phyloP scores from a whole-genome alignment of 1,140 invertebrate genomes.

The Leucophenga varia region DNA sequence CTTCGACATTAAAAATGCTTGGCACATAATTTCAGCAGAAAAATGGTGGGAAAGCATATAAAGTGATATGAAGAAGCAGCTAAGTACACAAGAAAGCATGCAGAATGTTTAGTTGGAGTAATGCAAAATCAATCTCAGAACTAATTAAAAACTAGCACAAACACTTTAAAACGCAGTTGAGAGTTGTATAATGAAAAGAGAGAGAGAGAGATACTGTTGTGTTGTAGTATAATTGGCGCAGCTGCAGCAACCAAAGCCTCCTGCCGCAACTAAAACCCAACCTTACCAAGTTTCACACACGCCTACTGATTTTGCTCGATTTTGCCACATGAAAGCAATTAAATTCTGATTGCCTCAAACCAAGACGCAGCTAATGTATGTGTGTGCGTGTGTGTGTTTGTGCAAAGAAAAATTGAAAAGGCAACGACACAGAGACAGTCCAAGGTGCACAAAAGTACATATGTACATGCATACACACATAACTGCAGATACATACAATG shows the following conservation, averaged over 20 bases:
- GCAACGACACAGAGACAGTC: background rate
- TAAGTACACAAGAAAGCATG: no score
- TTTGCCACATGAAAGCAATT: slow-evolving; percentile 35
- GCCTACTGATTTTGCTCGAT: slow-evolving; percentile 4
- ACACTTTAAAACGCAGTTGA: background rate
- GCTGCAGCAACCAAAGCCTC: background rate
- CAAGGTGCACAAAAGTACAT: background rate
- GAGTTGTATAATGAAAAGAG: background rate
- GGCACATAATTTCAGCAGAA: slow-evolving; percentile 42
- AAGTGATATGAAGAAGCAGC: no score
- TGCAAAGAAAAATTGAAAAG: slow-evolving; percentile 44
- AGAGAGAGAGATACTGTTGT: background rate
- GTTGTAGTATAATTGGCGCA: background rate
- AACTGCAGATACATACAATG: slow-evolving; percentile 31
- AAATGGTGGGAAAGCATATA: no score
- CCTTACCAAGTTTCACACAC: no score
- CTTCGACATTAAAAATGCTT: slow-evolving; percentile 4
- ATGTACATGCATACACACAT: slow-evolving; percentile 21
- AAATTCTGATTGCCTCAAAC: slow-evolving; percentile 41
- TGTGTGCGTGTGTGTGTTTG: slow-evolving; percentile 12
- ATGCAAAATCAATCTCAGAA: no score
- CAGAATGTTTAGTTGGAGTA: no score
- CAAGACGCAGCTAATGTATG: slow-evolving; percentile 4
- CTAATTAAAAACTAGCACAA: no score
- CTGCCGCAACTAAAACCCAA: background rate